Evolutionary conservation across 2,888 invertebrate species (phyloP).

Genomic region (Salpingus planirostris): DNA sequence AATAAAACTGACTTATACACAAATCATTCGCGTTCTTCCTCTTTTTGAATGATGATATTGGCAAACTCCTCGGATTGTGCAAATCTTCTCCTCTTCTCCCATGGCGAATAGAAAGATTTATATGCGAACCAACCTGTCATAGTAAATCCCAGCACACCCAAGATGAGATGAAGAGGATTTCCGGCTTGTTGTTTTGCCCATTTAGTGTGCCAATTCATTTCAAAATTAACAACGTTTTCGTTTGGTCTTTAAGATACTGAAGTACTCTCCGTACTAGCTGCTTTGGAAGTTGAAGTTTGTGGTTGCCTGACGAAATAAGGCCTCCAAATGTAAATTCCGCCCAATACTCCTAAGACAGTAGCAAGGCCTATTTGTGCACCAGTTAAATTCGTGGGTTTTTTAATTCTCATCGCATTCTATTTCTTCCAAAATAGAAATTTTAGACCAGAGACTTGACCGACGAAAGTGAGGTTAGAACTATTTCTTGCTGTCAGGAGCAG

Average conservation of each 20-base stretch:
- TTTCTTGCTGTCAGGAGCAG: too few relatives aligned
- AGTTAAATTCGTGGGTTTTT: slow-evolving; percentile 1
- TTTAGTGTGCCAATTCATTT: background rate
- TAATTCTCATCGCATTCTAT: slow-evolving; percentile 3
- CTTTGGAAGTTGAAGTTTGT: background rate
- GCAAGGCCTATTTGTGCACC: slow-evolving; percentile 1
- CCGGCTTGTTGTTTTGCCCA: slow-evolving; percentile 1
- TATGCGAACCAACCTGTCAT: background rate
- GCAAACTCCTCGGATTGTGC: slow-evolving; percentile 2
- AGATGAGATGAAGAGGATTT: slow-evolving; percentile 1
- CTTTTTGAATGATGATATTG: slow-evolving; percentile 1
- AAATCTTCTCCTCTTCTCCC: background rate
- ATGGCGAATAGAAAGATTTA: background rate
- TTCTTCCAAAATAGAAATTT: too few relatives aligned
- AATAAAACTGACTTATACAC: too few relatives aligned
- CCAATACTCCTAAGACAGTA: slow-evolving; percentile 2
- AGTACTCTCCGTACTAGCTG: too few relatives aligned
- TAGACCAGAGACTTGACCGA: too few relatives aligned
- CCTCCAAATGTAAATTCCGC: slow-evolving; percentile 5
- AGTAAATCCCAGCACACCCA: background rate
- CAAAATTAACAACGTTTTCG: background rate
- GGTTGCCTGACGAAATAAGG: slow-evolving; percentile 1
- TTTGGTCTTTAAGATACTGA: too few relatives aligned
- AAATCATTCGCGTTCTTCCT: too few relatives aligned
- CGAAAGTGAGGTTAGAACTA: slow-evolving; percentile 1